These are phyloP conservation scores for Hyles vespertilio DNA, from an alignment of 1,140 invertebrate species.

Conservation along the genomic window DNA sequence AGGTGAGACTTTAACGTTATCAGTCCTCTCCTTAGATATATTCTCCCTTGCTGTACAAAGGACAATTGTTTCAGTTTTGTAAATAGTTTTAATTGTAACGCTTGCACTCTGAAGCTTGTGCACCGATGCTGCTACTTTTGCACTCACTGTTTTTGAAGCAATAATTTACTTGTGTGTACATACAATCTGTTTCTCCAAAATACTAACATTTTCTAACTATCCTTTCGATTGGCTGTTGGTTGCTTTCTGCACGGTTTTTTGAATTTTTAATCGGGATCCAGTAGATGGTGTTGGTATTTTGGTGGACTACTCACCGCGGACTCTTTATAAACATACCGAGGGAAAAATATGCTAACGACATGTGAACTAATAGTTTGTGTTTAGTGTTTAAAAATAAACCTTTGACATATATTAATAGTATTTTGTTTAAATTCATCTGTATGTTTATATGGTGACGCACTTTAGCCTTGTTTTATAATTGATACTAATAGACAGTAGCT, in stretches of 20 bases:
- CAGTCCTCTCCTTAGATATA: no score
- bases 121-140: conserved; percentile 35
- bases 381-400: not conserved
- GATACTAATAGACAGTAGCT: conserved; percentile 43
- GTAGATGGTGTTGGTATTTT: conserved; percentile 74
- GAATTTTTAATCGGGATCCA: conserved; percentile 40
- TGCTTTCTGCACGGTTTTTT: conserved; percentile 45
- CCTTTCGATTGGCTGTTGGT: conserved; percentile 17
- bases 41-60: no score
- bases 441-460: conserved; percentile 53
- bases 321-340: conserved; percentile 53
- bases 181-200: conserved; percentile 61
- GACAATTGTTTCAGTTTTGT: no score
- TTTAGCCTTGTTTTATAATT: conserved; percentile 24
- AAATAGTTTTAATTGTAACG: conserved; percentile 25
- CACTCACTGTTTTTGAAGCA: conserved; percentile 32
- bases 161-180: conserved; percentile 34
- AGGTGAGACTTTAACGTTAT: conserved; percentile 45
- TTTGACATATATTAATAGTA: not conserved
- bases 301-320: conserved; percentile 53
- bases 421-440: conserved; percentile 17
- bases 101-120: conserved; percentile 43
- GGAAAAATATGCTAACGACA: no score
- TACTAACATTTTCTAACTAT: conserved; percentile 69
- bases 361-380: no score